Percentiles rank a stretch among this genome's conserved stretches.
Evolutionary conservation across 2,888 invertebrate genomes (phyloP).

Genomic region (Plemyria rubiginata): DNA sequence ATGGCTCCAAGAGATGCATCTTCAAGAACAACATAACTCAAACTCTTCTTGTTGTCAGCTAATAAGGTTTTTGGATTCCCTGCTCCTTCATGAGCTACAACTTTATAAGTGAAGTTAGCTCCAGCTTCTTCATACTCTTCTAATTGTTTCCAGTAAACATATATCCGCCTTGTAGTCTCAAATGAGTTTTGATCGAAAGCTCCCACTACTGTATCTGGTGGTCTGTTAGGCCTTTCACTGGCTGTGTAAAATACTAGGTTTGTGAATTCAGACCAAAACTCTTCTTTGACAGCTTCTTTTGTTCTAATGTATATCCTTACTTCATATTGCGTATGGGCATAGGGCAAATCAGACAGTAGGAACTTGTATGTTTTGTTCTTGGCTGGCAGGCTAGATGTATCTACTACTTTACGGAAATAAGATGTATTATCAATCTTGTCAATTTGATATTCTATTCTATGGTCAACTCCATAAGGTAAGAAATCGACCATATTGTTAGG

Average conservation of each 20-base stretch:
- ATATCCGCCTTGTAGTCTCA: constrained; percentile 84
- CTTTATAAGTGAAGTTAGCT: constrained; percentile 88
- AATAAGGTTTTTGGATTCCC: constrained; percentile 62
- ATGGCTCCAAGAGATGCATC: constrained; percentile 73
- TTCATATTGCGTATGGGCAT: constrained; percentile 88
- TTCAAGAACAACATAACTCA: constrained; percentile 85
- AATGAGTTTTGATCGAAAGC: constrained; percentile 88
- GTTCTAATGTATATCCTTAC: constrained; percentile 88
- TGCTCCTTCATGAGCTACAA: constrained; percentile 67
- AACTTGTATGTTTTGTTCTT: constrained; percentile 67
- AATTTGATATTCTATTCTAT: constrained; percentile 76
- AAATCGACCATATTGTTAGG: constrained; percentile 66
- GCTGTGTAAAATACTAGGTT: constrained; percentile 86
- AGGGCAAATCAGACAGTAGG: constrained; percentile 83
- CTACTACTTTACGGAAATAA: constrained; percentile 68
- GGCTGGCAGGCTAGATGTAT: constrained; percentile 60
- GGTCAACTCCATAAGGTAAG: constrained; percentile 63
- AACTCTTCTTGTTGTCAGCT: constrained; percentile 80
- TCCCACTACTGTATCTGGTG: constrained; percentile 89
- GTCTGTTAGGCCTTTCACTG: constrained; percentile 84
- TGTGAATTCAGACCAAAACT: constrained; percentile 89
- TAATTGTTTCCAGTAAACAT: constrained; percentile 92
- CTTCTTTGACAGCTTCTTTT: constrained; percentile 74
- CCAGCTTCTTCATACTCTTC: constrained; percentile 89
- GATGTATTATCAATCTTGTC: constrained; percentile 71